A percentile compares a stretch with the other conserved stretches of the same genome.
Conservation (phyloP, 2,888 invertebrate genomes). For the Gasteruption jaculator region DNA sequence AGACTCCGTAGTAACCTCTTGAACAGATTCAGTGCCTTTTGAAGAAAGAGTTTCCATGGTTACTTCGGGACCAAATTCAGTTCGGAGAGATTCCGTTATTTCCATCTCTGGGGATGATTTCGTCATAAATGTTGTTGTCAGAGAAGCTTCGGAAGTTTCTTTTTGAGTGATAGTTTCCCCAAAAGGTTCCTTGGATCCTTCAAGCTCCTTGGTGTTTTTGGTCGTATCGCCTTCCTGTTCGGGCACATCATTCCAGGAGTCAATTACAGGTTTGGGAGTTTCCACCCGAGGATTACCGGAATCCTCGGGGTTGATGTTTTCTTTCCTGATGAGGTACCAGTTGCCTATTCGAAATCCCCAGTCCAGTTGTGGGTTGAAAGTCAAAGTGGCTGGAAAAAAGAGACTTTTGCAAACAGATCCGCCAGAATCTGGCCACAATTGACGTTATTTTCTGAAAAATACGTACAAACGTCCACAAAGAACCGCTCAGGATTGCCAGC, state of each 20-base stretch:
- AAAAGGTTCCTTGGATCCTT: background rate
- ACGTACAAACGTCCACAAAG: conserved; percentile 22
- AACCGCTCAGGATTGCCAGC: conserved; percentile 12
- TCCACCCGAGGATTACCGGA: too few species aligned
- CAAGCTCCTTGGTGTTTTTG: too few species aligned
- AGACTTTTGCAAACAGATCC: background rate
- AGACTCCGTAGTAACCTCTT: too few species aligned
- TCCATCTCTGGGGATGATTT: too few species aligned
- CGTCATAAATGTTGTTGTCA: too few species aligned
- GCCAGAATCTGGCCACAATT: background rate
- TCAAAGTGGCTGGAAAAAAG: conserved; percentile 29
- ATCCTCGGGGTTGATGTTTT: background rate
- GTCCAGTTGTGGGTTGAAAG: conserved; percentile 32
- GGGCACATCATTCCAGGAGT: too few species aligned
- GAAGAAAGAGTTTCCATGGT: too few species aligned
- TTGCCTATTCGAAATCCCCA: conserved; percentile 37
- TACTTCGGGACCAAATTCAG: too few species aligned
- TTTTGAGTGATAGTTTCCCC: conserved; percentile 3
- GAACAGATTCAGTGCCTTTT: too few species aligned
- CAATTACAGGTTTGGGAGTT: too few species aligned
- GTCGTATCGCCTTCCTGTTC: too few species aligned
- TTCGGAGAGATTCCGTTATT: too few species aligned
- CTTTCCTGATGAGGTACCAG: conserved; percentile 37
- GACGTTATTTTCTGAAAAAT: conserved; percentile 4
- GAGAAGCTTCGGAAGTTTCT: background rate